A percentile compares a stretch with the other conserved stretches of the same genome.
Evolutionary conservation across 2,888 invertebrate genomes (phyloP).

Genomic region (Hermaeophaga mercurialis): DNA sequence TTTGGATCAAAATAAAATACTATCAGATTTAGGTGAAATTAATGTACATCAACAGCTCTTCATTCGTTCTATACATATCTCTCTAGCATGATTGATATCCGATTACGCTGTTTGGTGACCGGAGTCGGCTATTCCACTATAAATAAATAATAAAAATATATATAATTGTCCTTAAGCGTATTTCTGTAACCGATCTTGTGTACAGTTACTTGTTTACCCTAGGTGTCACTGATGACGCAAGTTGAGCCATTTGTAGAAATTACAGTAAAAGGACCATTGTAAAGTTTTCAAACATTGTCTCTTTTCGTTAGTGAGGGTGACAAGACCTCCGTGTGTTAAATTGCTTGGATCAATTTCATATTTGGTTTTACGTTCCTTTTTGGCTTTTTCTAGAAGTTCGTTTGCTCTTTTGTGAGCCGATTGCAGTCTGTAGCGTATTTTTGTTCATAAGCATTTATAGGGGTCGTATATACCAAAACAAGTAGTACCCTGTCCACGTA

Average conservation of each 20-base stretch:
- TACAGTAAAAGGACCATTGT: not conserved
- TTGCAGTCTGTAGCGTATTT: slow-evolving; percentile 27
- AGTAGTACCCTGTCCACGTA: slow-evolving; percentile 21
- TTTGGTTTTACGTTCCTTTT: slow-evolving; percentile 19
- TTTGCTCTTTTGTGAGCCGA: slow-evolving; percentile 19
- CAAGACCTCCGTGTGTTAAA: slow-evolving; percentile 12
- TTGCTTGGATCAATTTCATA: slow-evolving; percentile 1
- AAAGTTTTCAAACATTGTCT: slow-evolving; percentile 12
- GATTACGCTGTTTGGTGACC: too few species aligned
- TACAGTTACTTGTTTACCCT: not conserved
- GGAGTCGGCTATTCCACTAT: too few species aligned
- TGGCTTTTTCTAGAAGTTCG: slow-evolving; percentile 20
- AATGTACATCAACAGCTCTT: too few species aligned
- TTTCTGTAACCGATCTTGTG: not conserved
- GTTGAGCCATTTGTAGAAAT: not conserved
- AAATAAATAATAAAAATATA: too few species aligned
- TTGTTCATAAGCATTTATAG: slow-evolving; percentile 28
- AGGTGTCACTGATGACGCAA: not conserved
- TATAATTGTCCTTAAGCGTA: too few species aligned
- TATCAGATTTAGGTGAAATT: too few species aligned
- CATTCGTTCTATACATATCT: too few species aligned
- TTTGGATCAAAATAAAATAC: too few species aligned
- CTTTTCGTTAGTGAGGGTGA: slow-evolving; percentile 16
- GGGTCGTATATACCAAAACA: slow-evolving; percentile 33
- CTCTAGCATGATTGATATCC: too few species aligned